These are phyloP conservation scores for Homarus americanus DNA, from an alignment of 1,140 invertebrate genomes.

Conservation along the genomic window DNA sequence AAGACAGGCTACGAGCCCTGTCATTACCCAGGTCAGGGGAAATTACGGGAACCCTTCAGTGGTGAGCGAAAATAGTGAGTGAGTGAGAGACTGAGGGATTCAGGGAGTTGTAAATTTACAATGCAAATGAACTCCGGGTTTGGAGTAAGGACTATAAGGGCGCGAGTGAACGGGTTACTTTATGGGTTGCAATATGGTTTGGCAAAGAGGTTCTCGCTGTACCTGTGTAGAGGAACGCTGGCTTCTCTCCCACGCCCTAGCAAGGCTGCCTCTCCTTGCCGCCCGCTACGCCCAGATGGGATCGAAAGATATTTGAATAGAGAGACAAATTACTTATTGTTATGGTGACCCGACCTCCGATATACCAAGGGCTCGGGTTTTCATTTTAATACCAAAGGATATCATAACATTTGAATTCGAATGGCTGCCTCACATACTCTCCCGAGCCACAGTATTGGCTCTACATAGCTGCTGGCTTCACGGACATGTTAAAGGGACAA, in stretches of 20 bases:
- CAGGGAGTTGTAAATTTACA: slow-evolving; percentile 44
- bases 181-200: slow-evolving; percentile 17
- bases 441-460: too few species aligned
- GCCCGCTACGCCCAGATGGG: background rate
- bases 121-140: slow-evolving; percentile 58
- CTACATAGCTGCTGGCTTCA: too few species aligned
- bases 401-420: slow-evolving; percentile 53
- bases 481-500: too few species aligned
- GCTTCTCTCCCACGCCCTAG: background rate
- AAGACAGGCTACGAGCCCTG: background rate
- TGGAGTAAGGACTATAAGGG: slow-evolving; percentile 40
- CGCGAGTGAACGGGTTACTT: slow-evolving; percentile 21
- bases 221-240: background rate
- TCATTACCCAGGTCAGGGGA: background rate
- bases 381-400: slow-evolving; percentile 30
- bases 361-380: slow-evolving; percentile 12
- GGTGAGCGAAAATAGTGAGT: slow-evolving; percentile 17
- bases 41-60: background rate
- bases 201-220: background rate
- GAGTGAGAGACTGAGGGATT: slow-evolving; percentile 38
- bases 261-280: background rate
- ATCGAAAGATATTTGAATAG: slow-evolving; percentile 13
- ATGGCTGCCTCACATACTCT: background rate
- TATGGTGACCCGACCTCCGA: background rate
- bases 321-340: slow-evolving; percentile 28